Percentiles rank a stretch among this genome's conserved stretches.
Conservation (phyloP, 2,113 vertebrate genomes). For the Menura novaehollandiae region DNA sequence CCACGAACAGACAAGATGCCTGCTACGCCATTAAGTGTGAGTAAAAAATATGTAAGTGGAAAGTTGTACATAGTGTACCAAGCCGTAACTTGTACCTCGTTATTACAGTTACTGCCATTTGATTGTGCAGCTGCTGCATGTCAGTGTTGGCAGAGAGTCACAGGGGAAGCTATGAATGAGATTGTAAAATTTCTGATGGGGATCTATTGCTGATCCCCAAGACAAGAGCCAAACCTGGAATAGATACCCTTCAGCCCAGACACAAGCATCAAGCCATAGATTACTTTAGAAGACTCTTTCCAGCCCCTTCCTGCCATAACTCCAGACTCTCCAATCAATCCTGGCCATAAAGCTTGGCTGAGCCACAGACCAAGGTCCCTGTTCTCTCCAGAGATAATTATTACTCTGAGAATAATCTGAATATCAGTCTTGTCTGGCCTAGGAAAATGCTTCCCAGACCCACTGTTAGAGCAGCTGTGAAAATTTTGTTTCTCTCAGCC, state of each 20-base stretch:
- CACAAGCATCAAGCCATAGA: background rate
- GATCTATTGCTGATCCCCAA: rapidly evolving
- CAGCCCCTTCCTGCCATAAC: rapidly evolving
- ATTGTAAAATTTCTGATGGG: background rate
- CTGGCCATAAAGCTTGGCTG: background rate
- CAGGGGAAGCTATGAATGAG: background rate
- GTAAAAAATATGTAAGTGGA: rapidly evolving
- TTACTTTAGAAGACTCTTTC: background rate
- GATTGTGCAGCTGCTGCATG: background rate
- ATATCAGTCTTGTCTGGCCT: background rate
- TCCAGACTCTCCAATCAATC: background rate
- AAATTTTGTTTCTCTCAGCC: background rate
- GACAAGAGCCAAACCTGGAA: background rate
- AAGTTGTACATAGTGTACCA: rapidly evolving
- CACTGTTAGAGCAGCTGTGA: background rate
- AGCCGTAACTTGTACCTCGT: rapidly evolving
- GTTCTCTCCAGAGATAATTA: background rate
- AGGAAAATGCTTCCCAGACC: background rate
- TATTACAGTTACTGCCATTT: background rate
- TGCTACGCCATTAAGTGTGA: background rate
- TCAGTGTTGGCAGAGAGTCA: background rate
- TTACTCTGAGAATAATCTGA: background rate
- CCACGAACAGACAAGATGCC: rapidly evolving
- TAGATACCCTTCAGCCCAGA: background rate
- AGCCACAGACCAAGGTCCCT: background rate